Conservation (phyloP, 2,888 invertebrate genomes). For the Scrobipalpa costella region DNA sequence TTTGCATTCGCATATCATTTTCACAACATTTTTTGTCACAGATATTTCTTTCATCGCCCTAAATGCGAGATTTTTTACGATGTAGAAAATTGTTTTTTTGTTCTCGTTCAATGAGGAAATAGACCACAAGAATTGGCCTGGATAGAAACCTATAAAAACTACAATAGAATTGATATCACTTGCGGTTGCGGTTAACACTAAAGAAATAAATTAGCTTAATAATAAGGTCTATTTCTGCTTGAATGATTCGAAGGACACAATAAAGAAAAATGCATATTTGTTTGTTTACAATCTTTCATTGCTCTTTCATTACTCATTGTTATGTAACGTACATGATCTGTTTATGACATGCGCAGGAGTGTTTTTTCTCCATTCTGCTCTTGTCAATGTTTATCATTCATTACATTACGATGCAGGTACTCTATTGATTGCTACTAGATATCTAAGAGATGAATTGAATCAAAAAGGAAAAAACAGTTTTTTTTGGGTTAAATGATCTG, state of each 20-base stretch:
- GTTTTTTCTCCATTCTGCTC: too few species aligned
- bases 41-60: neutral
- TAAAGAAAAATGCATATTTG: neutral
- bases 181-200: neutral
- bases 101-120: neutral
- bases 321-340: neutral
- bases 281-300: neutral
- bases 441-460: too few species aligned
- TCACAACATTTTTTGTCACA: neutral
- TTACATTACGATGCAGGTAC: too few species aligned
- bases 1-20: neutral
- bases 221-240: neutral
- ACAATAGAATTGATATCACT: neutral
- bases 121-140: conserved; percentile 14
- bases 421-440: too few species aligned
- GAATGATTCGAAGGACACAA: conserved; percentile 2
- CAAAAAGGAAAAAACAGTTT: too few species aligned
- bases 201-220: conserved; percentile 1
- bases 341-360: too few species aligned
- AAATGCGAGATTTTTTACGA: neutral
- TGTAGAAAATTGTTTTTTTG: conserved; percentile 4
- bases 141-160: conserved; percentile 11
- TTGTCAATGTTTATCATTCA: too few species aligned
- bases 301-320: neutral
- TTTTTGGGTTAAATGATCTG: too few species aligned